phyloP scores from a whole-genome alignment of 1,140 invertebrate genomes.

The Heliconius hewitsoni region DNA sequence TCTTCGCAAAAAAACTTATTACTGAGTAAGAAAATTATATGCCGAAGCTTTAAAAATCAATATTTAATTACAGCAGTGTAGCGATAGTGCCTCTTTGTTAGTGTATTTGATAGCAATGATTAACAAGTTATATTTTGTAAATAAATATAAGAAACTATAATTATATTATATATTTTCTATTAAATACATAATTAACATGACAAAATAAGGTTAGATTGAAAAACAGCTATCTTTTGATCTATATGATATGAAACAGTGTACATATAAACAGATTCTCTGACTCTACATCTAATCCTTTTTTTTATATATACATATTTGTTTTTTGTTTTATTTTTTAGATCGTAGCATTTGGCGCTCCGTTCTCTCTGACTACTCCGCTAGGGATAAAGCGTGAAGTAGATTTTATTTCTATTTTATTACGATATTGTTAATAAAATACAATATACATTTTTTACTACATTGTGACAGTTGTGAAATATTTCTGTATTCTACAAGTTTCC shows the following conservation, averaged over 20 bases:
- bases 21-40: no score
- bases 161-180: background rate
- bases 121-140: background rate
- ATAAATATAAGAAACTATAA: background rate
- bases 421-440: no score
- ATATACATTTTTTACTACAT: background rate
- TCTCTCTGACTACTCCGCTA: no score
- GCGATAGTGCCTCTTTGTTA: background rate
- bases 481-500: background rate
- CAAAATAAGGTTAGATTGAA: background rate
- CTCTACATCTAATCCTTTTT: background rate
- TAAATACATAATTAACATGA: background rate
- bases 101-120: no score
- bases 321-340: background rate
- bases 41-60: background rate
- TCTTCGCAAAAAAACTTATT: no score
- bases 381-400: no score
- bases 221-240: background rate
- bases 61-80: background rate
- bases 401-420: background rate
- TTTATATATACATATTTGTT: background rate
- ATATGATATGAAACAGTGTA: background rate
- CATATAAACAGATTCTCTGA: no score
- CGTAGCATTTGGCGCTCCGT: no score
- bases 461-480: slow-evolving; percentile 27